These are phyloP conservation scores for Eupelmus urozonus DNA, from an alignment of 2,888 invertebrate genomes.

Conservation along the genomic window DNA sequence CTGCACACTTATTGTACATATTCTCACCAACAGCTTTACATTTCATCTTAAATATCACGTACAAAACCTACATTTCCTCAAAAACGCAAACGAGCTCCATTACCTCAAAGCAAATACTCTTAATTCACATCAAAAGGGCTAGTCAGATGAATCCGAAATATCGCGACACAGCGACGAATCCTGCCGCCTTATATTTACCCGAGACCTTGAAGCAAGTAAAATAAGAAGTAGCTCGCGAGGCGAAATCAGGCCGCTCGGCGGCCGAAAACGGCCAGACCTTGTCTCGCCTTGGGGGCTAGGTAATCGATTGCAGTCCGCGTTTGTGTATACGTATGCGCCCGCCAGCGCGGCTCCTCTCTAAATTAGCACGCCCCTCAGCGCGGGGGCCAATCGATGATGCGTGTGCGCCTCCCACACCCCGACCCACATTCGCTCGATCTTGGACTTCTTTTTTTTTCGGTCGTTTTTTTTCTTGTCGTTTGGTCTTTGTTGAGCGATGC, in stretches of 20 bases:
- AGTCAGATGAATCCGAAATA: no score
- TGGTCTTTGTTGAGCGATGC: neutral
- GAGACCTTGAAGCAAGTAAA: neutral
- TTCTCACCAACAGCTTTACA: no score
- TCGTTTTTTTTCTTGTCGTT: neutral
- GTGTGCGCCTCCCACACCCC: neutral
- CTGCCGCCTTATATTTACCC: constrained; percentile 14
- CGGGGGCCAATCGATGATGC: constrained; percentile 30
- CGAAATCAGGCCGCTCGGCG: constrained; percentile 14
- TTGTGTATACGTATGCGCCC: constrained; percentile 11
- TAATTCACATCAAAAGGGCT: no score
- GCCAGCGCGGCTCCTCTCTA: neutral
- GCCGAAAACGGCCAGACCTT: constrained; percentile 6
- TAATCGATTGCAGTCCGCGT: constrained; percentile 14
- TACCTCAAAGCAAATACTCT: no score
- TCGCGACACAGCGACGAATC: no score
- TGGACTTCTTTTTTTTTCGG: neutral
- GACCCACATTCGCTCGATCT: neutral
- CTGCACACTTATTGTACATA: no score
- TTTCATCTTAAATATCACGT: no score
- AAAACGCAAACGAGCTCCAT: no score
- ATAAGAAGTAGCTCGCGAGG: neutral
- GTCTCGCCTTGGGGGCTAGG: neutral
- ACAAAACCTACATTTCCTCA: no score
- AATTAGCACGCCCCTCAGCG: constrained; percentile 29